Base-by-base conservation (phyloP, 92 coral and sea anemone species). In the Porites evermanni region DNA sequence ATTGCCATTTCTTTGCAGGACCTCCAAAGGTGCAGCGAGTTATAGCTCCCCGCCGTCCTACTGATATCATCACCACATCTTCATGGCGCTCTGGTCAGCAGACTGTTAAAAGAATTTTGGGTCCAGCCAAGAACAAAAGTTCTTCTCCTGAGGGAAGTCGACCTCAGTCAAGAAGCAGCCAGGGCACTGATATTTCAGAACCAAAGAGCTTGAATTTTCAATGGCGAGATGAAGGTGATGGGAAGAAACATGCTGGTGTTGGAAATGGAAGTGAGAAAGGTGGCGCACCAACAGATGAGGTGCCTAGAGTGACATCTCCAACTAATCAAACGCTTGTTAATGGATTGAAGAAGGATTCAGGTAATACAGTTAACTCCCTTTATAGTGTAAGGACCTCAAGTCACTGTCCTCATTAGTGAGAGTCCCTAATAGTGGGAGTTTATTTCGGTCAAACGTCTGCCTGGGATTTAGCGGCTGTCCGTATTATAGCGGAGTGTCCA, bases 41-140 rank as follows among this genome's bases (percentile, higher is more conserved):
- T 1, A 86, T 91, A 74, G 98, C 97, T 19, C 87, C 96, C 11
- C 88, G 88, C 47, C 87, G 90, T 14, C 99, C 98, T 59, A 91
- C 89, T 70, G 97, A 93, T 61, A 24, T 86, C 75, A 97, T 97
- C 53, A 91, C 96, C 4, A 95, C 99, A 6, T 87, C 93, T 2
- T 95, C 98, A 72, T 97, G 99, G 99, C 91, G 98, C 4, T 83
- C 98, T 58, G 99, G 99, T 6, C 95, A 95, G 79, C 95, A 94
- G 70, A 95, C 98, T 9, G 99, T 97, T 19, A 95, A 93, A 75
- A 90, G 89, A 60, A 88, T 97, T 16, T 89, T 97, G 72, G 97
- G 96, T 21, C 92, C 95, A 8, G 59, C 94, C n/a, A 93, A 86
- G 74, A 95, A 89, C 73, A 87, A 81, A 70, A 91, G 85, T 52